These are phyloP conservation scores for Pterocles gutturalis DNA, from an alignment of 2,113 vertebrate species.

Conservation along the genomic window DNA sequence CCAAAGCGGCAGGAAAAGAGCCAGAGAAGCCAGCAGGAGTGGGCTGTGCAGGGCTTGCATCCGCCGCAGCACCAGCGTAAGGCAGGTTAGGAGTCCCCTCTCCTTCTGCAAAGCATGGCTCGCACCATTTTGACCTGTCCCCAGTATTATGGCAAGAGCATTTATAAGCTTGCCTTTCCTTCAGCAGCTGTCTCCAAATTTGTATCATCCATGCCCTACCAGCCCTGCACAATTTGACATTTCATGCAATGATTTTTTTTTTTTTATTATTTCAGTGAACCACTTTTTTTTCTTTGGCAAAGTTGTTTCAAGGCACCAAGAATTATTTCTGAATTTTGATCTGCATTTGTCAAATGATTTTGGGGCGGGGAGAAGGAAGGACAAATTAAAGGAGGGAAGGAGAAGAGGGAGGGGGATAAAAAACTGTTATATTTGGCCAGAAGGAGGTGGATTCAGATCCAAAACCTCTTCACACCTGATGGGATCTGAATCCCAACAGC, in stretches of 20 bases:
- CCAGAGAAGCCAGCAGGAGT: not conserved
- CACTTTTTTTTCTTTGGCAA: not conserved
- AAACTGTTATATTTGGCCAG: not conserved
- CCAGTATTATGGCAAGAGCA: not conserved
- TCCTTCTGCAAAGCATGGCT: not conserved
- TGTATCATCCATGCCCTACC: not conserved
- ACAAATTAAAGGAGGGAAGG: not conserved
- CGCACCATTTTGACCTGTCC: not conserved
- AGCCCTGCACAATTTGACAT: not conserved
- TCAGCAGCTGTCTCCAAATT: not conserved
- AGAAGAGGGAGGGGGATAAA: not conserved
- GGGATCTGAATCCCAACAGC: not conserved
- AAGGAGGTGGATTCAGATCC: not conserved
- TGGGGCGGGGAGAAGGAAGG: accelerated
- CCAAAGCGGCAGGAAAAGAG: not conserved
- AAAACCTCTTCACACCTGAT: not conserved
- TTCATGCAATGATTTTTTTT: not conserved
- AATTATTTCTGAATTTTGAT: not conserved
- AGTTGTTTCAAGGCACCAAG: not conserved
- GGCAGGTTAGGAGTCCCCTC: not conserved
- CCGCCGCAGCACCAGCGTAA: not conserved
- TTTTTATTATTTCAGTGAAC: not conserved
- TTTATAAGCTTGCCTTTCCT: not conserved
- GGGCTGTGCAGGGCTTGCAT: not conserved
- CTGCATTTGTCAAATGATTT: not conserved